Evolutionary conservation across 2,797 vertebrate species (phyloP), one percentile per base, ranked within the genome.

Genomic region (Chrosomus eos): DNA sequence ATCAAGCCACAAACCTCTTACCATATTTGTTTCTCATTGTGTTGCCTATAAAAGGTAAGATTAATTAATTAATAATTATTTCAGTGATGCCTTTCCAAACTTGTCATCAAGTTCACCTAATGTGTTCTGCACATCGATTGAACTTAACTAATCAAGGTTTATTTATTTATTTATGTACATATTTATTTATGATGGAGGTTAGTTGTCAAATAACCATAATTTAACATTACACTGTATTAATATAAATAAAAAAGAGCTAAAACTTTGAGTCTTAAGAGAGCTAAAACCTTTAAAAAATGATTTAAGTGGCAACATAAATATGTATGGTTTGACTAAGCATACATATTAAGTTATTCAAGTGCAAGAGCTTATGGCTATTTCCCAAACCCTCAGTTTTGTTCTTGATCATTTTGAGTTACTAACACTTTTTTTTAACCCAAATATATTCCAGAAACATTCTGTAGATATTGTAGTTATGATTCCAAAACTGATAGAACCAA

Each of bases 91-190:
- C 19, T 55, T 53, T 53, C 28, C 6, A 23, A 55, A 75, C 10
- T 36, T 75, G n/a, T 28, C 70, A 74, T 11, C 70, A 74, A 74
- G 48, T 74, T 74, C 10, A 33, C 13, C 23, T 40, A 43, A 71
- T 73, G 26, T 51, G 9, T 51, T 66, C 7, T 66, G 31, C 31
- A 66, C 7, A 66, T 33, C 2, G 2, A 64, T 7, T 64, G 1
- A 18, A 31, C 5, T 18, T n/a, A n/a, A n/a, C 55, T 11, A n/a
- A 9, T 58, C 1, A n/a, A n/a, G n/a, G n/a, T n/a, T n/a, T n/a
- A n/a, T n/a, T n/a, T n/a, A n/a, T n/a, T n/a, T n/a, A n/a, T n/a
- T n/a, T n/a, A n/a, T n/a, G n/a, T n/a, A n/a, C n/a, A n/a, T n/a
- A n/a, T n/a, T n/a, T n/a, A n/a, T n/a, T n/a, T n/a, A 38, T 21